Evolutionary conservation across 2,888 invertebrate species (phyloP).

Genomic region (Norana najaformis): DNA sequence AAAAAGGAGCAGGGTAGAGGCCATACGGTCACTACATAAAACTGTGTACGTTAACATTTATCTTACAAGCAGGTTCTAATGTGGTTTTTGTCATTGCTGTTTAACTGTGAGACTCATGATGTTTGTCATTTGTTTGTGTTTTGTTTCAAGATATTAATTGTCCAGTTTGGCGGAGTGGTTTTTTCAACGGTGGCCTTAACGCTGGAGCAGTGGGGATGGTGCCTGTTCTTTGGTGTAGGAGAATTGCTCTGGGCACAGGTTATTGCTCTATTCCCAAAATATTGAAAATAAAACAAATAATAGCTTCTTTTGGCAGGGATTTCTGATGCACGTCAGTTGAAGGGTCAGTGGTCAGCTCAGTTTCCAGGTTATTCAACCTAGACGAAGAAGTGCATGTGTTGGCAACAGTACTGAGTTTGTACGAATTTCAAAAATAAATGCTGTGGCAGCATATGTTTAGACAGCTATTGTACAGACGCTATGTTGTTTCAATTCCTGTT

Average conservation of each 20-base stretch:
- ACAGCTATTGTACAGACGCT: neutral
- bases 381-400: neutral
- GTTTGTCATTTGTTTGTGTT: neutral
- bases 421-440: neutral
- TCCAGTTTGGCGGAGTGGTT: neutral
- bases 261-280: neutral
- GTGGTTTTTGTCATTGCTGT: neutral
- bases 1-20: too few relatives aligned
- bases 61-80: too few relatives aligned
- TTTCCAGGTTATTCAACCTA: neutral
- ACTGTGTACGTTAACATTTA: too few relatives aligned
- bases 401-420: neutral
- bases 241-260: neutral
- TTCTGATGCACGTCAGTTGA: neutral
- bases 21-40: too few relatives aligned
- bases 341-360: neutral
- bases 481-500: neutral
- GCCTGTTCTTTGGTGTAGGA: neutral
- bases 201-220: constrained; percentile 14
- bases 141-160: neutral
- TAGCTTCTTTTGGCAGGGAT: neutral
- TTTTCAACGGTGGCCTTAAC: constrained; percentile 15
- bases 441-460: neutral
- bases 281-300: neutral
- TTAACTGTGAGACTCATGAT: neutral